Base-by-base conservation (phyloP, 2,797 vertebrate species). In the Sarcoramphus papa region DNA sequence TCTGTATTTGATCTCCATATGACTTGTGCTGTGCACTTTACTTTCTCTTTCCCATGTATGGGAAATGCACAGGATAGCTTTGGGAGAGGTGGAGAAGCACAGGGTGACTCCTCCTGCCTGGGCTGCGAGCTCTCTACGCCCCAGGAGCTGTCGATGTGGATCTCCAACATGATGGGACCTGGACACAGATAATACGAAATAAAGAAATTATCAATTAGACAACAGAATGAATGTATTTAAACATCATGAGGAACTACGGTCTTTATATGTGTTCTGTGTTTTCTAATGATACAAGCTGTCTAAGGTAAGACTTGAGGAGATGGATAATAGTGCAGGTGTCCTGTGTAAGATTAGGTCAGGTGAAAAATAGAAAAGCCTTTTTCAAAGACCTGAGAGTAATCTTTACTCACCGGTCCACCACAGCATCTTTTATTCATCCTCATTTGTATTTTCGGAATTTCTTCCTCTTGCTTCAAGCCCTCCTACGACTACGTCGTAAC, bases 11-110 rank as follows among this genome's bases (percentile, higher is more conserved):
- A 6, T 6, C 14, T 65, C n/a, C 16, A 0, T 17, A 0, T 14
- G 56, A 10, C 6, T 2, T 17, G 3, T 3, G 79, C 1, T 28
- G 35, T 41, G 10, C 5, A 0, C 53, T 83, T 86, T 28, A 2
- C 41, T 93, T 92, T 94, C 81, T 43, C 37, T 93, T 86, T 85
- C 14, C 24, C 8, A 0, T 1, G 6, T 35, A 0, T 17, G 83
- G 79, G 68, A 21, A n/a, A 11, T 17, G 3, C 10, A 3, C 0
- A 4, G 18, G 28, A 4, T 12, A 21, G 51, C 4, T 27, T 15
- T 41, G 47, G 47, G 51, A 24, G 51, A 25, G 28, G n/a, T 16
- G 68, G 51, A 47, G 84, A 50, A 86, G 69, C 48, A 7, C 24
- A 12, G 56, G 48, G 20, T 53, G 14, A 15, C 27, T 48, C 31